These are phyloP conservation scores for Rallus crepitans DNA, from an alignment of 2,797 vertebrate species.

Conservation along the genomic window DNA sequence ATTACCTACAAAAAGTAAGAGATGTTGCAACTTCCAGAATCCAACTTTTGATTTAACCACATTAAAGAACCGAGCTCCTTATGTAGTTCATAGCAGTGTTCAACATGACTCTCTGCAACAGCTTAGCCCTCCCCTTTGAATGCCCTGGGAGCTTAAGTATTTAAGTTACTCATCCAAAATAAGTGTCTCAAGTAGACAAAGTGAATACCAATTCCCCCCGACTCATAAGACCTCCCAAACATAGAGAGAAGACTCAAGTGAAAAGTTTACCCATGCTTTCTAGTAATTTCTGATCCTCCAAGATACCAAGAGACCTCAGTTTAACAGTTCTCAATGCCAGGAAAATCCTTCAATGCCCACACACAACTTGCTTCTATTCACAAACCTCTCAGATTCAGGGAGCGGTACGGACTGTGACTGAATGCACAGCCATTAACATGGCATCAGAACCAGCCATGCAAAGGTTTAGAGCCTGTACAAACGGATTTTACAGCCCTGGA, in stretches of 20 bases:
- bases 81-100: not conserved
- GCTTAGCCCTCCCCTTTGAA: not conserved
- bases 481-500: not conserved
- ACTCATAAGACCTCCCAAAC: not conserved
- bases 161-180: not conserved
- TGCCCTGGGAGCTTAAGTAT: not conserved
- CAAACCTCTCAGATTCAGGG: not conserved
- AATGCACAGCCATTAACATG: not conserved
- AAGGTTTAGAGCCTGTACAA: not conserved
- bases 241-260: not conserved
- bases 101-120: not conserved
- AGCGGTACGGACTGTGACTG: not conserved
- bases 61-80: not conserved
- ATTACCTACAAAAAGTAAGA: not conserved
- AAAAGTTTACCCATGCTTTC: not conserved
- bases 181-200: not conserved
- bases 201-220: not conserved
- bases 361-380: not conserved
- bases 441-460: not conserved
- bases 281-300: not conserved
- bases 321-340: not conserved
- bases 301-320: not conserved
- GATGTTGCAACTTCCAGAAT: not conserved
- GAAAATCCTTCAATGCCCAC: not conserved
- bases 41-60: not conserved